Evolutionary conservation across 2,113 vertebrate species (phyloP), one percentile per base, ranked within the genome.

Genomic region (Rhinopomastus cyanomelas): DNA sequence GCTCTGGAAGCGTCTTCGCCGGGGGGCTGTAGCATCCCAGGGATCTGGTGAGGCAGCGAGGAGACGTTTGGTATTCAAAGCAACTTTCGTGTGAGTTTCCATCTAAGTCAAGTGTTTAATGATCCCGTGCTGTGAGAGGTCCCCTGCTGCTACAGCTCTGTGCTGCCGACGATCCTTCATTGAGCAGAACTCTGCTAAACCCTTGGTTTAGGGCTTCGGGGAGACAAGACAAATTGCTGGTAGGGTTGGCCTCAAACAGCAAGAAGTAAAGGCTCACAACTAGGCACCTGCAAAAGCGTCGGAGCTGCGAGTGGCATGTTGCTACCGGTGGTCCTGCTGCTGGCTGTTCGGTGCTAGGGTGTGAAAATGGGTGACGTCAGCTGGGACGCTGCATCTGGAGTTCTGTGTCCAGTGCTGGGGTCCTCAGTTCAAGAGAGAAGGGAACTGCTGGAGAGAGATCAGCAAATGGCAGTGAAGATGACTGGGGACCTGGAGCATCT

Each of bases 51-150:
- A 74, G 65, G 37, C 39, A 51, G 17, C 0, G 0, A 81, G 75
- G 52, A 56, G 60, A 69, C 89, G 92, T 94, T 65, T 75, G 73
- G 18, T 81, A 91, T 91, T 91, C 80, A 78, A 64, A 91, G 34
- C 16, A 85, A 91, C 60, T 87, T 85, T 26, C 37, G 5, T 44
- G 83, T 61, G 15, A 42, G 23, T 74, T 89, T 84, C 85, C 72
- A 46, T 81, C 65, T 62, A 78, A 94, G 76, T 71, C 68, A 83
- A 81, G 64, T 61, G 42, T 67, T 95, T 89, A 91, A 86, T 68
- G 71, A 51, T 68, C 46, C 73, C 65, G 53, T 46, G n/a, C 55
- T 91, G 66, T 1, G 3, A 20, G 73, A 59, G 16, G 26, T 82
- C 23, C 52, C 67, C 72, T 78, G 61, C 77, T 81, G 61, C 49